Conservation (phyloP, 2,797 vertebrate species). For the Eulemur rubriventer region DNA sequence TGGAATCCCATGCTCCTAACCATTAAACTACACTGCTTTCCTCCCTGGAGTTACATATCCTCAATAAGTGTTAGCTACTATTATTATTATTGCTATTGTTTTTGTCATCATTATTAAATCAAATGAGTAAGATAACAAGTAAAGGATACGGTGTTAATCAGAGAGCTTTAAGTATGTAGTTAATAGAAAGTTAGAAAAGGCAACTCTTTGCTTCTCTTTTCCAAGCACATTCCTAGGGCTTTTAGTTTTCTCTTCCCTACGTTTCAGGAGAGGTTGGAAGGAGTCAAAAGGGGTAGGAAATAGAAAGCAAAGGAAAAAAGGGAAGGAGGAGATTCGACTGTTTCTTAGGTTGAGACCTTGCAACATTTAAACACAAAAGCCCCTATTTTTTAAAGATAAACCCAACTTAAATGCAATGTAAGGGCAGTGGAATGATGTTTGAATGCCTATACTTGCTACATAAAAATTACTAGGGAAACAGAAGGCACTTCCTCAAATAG, state of each 20-base stretch:
- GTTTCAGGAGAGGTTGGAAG: not conserved
- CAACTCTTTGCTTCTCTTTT: not conserved
- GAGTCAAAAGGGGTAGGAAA: not conserved
- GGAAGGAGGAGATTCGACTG: not conserved
- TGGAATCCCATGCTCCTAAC: not conserved
- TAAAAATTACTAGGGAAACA: slow-evolving; percentile 8
- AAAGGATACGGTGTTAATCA: not conserved
- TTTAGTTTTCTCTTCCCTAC: not conserved
- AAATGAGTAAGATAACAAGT: not conserved
- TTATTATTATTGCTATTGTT: not conserved
- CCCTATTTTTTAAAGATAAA: not conserved
- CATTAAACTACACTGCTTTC: not conserved
- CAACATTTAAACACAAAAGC: not conserved
- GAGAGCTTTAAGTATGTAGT: not conserved
- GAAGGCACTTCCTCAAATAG: not conserved
- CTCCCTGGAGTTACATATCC: not conserved
- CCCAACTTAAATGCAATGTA: not conserved
- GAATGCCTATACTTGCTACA: not conserved
- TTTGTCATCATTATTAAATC: not conserved
- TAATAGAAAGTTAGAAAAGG: not conserved
- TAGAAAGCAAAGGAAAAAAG: not conserved
- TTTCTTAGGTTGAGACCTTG: not conserved
- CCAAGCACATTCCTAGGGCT: not conserved
- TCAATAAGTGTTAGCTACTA: not conserved
- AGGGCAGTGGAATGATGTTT: not conserved